These are phyloP conservation scores for Stictocephala bisonia DNA, from an alignment of 2,888 invertebrate genomes.

Conservation along the genomic window DNA sequence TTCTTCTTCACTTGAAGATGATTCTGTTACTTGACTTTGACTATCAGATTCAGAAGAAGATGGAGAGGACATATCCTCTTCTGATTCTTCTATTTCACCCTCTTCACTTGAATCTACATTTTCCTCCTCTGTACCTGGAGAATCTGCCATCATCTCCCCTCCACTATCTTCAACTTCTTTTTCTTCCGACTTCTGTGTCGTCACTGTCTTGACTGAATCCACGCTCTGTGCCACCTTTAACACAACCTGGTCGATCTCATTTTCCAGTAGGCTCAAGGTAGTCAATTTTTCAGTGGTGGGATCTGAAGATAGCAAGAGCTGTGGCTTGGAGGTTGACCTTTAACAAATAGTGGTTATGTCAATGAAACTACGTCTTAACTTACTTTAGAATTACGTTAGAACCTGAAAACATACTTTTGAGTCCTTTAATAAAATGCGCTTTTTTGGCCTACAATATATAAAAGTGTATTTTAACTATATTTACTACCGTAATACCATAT, in stretches of 20 bases:
- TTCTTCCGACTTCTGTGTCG: background rate
- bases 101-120: constrained; percentile 32
- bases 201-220: constrained; percentile 14
- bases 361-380: too few relatives aligned
- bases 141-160: constrained; percentile 33
- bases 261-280: constrained; percentile 11
- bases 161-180: constrained; percentile 22
- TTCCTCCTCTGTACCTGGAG: constrained; percentile 17
- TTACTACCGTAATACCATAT: too few relatives aligned
- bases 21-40: too few relatives aligned
- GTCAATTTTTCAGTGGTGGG: constrained; percentile 3
- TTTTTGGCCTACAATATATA: too few relatives aligned
- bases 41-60: too few relatives aligned
- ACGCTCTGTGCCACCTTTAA: constrained; percentile 39
- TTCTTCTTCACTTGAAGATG: too few relatives aligned
- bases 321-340: constrained; percentile 9
- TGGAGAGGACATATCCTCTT: background rate
- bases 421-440: too few relatives aligned
- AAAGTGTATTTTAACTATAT: too few relatives aligned
- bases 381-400: too few relatives aligned
- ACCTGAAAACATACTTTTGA: too few relatives aligned
- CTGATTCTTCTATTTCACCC: constrained; percentile 7
- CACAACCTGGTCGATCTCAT: constrained; percentile 38
- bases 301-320: background rate
- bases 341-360: too few relatives aligned